A percentile compares a stretch with the other conserved stretches of the same genome.
Conservation (phyloP, 2,113 vertebrate species). For the Saccopteryx leptura region DNA sequence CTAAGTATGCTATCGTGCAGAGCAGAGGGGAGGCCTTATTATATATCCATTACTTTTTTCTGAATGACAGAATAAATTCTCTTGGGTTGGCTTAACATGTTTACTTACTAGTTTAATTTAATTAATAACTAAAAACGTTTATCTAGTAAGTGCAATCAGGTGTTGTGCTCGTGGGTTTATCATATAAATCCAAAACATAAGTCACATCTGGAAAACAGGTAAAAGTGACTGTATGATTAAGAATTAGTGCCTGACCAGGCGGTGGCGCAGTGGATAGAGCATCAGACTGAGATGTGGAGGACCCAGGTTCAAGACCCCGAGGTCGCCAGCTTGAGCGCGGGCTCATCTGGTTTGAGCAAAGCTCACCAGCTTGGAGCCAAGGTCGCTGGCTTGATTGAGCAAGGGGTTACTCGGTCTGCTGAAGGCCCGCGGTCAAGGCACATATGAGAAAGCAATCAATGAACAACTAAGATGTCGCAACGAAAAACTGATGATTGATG, state of each 20-base stretch:
- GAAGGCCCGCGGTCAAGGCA: too few species aligned
- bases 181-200: conserved; percentile 44
- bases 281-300: too few species aligned
- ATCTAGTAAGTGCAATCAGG: not conserved
- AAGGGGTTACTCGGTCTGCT: too few species aligned
- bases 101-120: conserved; percentile 53
- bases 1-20: not conserved
- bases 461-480: too few species aligned
- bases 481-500: too few species aligned
- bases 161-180: not conserved
- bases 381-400: too few species aligned
- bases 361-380: too few species aligned
- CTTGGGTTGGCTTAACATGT: not conserved
- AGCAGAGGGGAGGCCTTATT: conserved; percentile 16
- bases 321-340: too few species aligned
- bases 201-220: not conserved
- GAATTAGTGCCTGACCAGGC: not conserved
- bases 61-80: conserved; percentile 39
- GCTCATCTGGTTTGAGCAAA: too few species aligned
- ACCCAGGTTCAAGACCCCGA: too few species aligned
- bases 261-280: too few species aligned
- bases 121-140: not conserved
- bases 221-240: not conserved
- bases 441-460: too few species aligned
- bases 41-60: not conserved